phyloP scores from a whole-genome alignment of 1,140 invertebrate genomes.

The Conus betulinus region DNA sequence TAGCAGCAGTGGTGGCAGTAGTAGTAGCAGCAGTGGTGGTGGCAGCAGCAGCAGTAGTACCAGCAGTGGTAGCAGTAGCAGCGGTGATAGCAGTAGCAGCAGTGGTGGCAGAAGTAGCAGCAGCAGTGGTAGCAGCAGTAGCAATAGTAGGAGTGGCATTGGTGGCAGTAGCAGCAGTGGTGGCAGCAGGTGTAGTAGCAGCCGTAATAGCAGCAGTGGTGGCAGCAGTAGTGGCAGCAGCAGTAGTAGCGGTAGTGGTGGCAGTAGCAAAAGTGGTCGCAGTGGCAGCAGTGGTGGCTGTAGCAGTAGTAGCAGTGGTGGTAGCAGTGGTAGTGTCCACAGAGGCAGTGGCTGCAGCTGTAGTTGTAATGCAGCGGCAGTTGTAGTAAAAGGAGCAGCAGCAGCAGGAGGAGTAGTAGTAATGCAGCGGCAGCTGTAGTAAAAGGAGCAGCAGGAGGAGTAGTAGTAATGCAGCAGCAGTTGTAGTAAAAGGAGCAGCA shows the following conservation, averaged over 20 bases:
- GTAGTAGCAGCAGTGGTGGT: neutral
- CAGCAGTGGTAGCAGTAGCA: neutral
- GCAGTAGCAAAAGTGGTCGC: slow-evolving; percentile 3
- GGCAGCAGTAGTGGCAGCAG: neutral
- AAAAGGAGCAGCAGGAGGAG: no score
- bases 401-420: neutral
- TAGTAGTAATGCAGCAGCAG: no score
- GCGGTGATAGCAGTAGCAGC: neutral
- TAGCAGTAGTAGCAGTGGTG: slow-evolving; percentile 3
- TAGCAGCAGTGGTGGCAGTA: no score
- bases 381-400: neutral
- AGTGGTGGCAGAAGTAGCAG: neutral
- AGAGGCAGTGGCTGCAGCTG: neutral
- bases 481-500: no score
- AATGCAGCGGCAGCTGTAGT: no score
- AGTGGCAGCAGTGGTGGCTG: neutral
- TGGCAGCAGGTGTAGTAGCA: no score
- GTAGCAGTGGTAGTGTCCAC: neutral
- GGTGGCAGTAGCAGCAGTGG: slow-evolving; percentile 8
- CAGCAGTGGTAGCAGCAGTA: neutral
- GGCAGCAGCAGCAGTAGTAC: slow-evolving; percentile 1
- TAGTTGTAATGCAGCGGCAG: neutral
- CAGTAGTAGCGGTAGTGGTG: slow-evolving; percentile 28
- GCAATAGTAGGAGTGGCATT: neutral
- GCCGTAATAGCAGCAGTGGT: neutral